These are phyloP conservation scores for Psilopsiagon aurifrons DNA, from an alignment of 2,113 vertebrate genomes.

Conservation along the genomic window DNA sequence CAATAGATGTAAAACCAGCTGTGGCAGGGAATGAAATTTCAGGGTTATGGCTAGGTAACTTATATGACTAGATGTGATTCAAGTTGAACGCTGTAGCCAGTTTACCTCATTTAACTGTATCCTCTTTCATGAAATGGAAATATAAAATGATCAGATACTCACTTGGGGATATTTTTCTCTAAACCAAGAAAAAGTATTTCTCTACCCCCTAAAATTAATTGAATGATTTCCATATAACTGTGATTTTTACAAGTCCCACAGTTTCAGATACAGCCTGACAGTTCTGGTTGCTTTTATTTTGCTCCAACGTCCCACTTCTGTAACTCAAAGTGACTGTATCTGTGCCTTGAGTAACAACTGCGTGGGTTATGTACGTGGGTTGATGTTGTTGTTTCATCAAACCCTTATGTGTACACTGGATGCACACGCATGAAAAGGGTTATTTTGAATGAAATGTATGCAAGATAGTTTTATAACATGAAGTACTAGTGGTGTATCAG, in stretches of 20 bases:
- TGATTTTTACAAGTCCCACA: neutral
- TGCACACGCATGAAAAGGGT: neutral
- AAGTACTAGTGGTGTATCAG: neutral
- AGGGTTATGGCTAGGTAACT: neutral
- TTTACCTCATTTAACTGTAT: neutral
- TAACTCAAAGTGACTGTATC: neutral
- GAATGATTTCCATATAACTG: neutral
- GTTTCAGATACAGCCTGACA: neutral
- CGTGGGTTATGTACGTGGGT: fast-evolving
- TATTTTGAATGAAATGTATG: neutral
- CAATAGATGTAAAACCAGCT: neutral
- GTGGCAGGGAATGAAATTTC: neutral
- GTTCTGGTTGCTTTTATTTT: neutral
- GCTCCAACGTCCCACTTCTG: fast-evolving
- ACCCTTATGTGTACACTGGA: neutral
- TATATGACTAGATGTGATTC: neutral
- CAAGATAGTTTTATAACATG: neutral
- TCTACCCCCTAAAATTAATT: neutral
- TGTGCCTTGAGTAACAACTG: neutral
- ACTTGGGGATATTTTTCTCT: neutral
- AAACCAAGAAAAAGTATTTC: neutral
- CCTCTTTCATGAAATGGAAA: neutral
- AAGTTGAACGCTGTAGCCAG: neutral
- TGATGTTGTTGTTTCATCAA: neutral
- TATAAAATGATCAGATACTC: neutral